Percentiles rank a stretch among this genome's conserved stretches.
phyloP scores from a whole-genome alignment of 1,140 invertebrate species.

The Zaprionus gabonicus region DNA sequence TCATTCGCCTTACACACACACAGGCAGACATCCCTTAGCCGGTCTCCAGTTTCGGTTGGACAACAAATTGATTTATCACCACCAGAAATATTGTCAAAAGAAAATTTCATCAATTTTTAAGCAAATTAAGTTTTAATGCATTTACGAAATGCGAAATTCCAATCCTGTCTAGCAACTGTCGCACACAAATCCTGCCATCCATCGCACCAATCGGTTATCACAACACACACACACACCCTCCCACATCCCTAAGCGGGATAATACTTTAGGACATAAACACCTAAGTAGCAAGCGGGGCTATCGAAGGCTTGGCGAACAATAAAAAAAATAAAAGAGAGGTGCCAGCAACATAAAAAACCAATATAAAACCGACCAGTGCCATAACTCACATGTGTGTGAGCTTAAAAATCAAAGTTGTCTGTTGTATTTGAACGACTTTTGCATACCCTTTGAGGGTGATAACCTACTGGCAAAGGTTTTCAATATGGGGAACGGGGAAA shows the following conservation, averaged over 20 bases:
- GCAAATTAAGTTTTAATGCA: slow-evolving; percentile 57
- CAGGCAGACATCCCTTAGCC: not conserved
- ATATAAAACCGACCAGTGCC: slow-evolving; percentile 59
- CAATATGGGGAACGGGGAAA: too few relatives aligned
- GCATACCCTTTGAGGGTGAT: slow-evolving; percentile 19
- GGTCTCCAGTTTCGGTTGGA: not conserved
- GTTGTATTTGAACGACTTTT: slow-evolving; percentile 3
- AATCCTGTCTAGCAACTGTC: slow-evolving; percentile 35
- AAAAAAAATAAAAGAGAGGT: slow-evolving; percentile 66
- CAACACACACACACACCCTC: slow-evolving; percentile 37
- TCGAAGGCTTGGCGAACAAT: slow-evolving; percentile 64
- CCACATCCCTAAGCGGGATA: slow-evolving; percentile 67
- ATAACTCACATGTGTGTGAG: slow-evolving; percentile 49
- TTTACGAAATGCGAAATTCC: slow-evolving; percentile 24
- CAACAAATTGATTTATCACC: slow-evolving; percentile 74
- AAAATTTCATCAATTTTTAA: slow-evolving; percentile 68
- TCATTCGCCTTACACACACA: slow-evolving; percentile 46
- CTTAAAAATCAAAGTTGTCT: slow-evolving; percentile 18
- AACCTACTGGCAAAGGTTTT: too few relatives aligned
- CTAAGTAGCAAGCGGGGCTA: slow-evolving; percentile 63
- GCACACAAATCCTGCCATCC: slow-evolving; percentile 25
- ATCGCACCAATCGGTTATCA: slow-evolving; percentile 37
- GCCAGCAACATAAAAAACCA: slow-evolving; percentile 52
- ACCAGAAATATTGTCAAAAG: slow-evolving; percentile 51
- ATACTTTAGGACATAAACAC: slow-evolving; percentile 75